phyloP scores from a whole-genome alignment of 2,888 invertebrate species.

The Apodemia mormo region DNA sequence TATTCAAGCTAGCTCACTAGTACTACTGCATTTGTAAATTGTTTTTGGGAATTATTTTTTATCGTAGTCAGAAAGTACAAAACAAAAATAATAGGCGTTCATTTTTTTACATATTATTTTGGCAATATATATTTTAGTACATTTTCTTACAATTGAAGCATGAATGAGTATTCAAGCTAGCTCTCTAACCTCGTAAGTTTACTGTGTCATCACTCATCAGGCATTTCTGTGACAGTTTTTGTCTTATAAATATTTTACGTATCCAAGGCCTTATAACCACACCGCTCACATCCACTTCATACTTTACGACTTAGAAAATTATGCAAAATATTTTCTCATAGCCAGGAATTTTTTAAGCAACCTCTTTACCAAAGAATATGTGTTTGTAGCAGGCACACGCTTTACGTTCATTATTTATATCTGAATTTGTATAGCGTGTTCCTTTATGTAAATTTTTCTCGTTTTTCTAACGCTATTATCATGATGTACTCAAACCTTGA shows the following conservation, averaged over 20 bases:
- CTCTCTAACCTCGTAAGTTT: too few relatives aligned
- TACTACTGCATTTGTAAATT: too few relatives aligned
- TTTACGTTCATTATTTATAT: conserved; percentile 51
- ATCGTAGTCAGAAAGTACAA: too few relatives aligned
- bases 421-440: conserved; percentile 64
- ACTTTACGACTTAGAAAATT: conserved; percentile 13
- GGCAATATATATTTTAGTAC: too few relatives aligned
- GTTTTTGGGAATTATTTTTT: too few relatives aligned
- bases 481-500: conserved; percentile 54
- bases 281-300: neutral
- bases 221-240: too few relatives aligned
- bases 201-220: too few relatives aligned
- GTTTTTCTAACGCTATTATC: conserved; percentile 54
- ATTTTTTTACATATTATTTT: too few relatives aligned
- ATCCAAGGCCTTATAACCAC: neutral
- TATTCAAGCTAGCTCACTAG: too few relatives aligned
- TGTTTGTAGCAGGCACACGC: conserved; percentile 16
- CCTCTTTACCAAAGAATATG: conserved; percentile 15
- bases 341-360: conserved; percentile 9
- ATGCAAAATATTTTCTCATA: conserved; percentile 4
- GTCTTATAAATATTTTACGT: neutral
- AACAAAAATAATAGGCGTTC: too few relatives aligned
- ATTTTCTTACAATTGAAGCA: too few relatives aligned
- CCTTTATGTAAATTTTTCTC: conserved; percentile 63
- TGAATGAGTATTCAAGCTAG: too few relatives aligned